Base-by-base conservation (phyloP, 2,888 invertebrate species). In the Gisinianus flammeolus region DNA sequence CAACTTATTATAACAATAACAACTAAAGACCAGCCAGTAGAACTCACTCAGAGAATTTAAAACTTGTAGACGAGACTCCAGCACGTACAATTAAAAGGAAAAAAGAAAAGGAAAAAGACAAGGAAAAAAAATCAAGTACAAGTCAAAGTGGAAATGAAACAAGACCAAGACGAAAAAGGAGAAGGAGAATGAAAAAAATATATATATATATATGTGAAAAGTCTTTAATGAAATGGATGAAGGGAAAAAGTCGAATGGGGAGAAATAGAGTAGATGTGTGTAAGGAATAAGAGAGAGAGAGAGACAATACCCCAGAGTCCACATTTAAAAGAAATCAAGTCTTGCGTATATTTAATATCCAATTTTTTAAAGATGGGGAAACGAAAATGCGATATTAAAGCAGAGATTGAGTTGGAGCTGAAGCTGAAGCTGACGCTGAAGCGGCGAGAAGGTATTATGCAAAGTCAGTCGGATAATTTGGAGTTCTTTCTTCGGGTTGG, bases 291-390 rank as follows among this genome's bases (percentile, higher is more conserved):
- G 64, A 19, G 44, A 33, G 71, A 33, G 66, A 26, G 35, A 35
- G 28, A 69, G 62, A 76, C 71, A 78, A 78, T 75, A 69, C 79
- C 79, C 79, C 19, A 77, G 79, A 79, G 79, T 74, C 77, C 77
- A 79, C 78, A 81, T 81, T 81, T 81, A 81, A 81, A 81, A 81
- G 79, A 81, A 81, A 81, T 81, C 81, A 81, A 81, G 76, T 75
- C 79, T 69, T 78, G 69, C 77, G 78, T 79, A 81, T 81, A n/a
- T 81, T 81, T 81, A 81, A 81, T 81, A 79, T 79, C 81, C 79
- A 81, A 81, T 81, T 81, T 81, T 81, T 81, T 68, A 66, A 72
- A 71, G 56, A 28, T 58, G 70, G 73, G 76, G 72, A 72, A 78
- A 70, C 30, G 74, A 35, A 80, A 78, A 79, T 79, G 79, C 52